Evolutionary conservation across 2,888 invertebrate genomes (phyloP).

Genomic region (Drosophila acutilabella): DNA sequence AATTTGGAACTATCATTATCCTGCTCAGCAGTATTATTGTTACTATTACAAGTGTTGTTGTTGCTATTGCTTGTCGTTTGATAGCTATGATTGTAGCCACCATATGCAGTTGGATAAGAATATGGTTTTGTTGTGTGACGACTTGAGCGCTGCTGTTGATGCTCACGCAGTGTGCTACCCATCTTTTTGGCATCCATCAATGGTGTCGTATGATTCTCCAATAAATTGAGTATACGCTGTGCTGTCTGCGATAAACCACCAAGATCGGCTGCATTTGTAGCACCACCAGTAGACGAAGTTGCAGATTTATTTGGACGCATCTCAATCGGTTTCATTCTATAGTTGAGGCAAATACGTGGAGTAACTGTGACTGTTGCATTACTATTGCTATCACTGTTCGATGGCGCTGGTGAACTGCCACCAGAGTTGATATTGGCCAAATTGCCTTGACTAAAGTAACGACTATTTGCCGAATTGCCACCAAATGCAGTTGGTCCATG

Average conservation of each 20-base stretch:
- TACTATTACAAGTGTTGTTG: neutral
- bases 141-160: constrained; percentile 59
- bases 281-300: neutral
- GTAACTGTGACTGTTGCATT: neutral
- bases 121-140: constrained; percentile 34
- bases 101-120: constrained; percentile 45
- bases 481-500: constrained; percentile 91
- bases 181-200: constrained; percentile 92
- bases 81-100: constrained; percentile 8
- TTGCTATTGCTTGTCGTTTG: constrained; percentile 34
- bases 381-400: constrained; percentile 66
- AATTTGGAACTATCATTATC: constrained; percentile 83
- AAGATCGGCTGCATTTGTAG: neutral
- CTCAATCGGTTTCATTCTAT: constrained; percentile 41
- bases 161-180: constrained; percentile 85
- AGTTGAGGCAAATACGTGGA: neutral
- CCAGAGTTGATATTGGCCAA: constrained; percentile 69
- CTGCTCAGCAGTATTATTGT: neutral
- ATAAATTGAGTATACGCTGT: constrained; percentile 90
- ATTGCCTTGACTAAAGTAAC: constrained; percentile 73
- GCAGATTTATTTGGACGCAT: constrained; percentile 38
- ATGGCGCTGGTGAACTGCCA: constrained; percentile 56
- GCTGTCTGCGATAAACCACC: constrained; percentile 87
- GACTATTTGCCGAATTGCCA: constrained; percentile 88
- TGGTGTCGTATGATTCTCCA: constrained; percentile 93